Evolutionary conservation across 2,113 vertebrate genomes (phyloP), one percentile per base, ranked within the genome.

Genomic region (Apus apus): DNA sequence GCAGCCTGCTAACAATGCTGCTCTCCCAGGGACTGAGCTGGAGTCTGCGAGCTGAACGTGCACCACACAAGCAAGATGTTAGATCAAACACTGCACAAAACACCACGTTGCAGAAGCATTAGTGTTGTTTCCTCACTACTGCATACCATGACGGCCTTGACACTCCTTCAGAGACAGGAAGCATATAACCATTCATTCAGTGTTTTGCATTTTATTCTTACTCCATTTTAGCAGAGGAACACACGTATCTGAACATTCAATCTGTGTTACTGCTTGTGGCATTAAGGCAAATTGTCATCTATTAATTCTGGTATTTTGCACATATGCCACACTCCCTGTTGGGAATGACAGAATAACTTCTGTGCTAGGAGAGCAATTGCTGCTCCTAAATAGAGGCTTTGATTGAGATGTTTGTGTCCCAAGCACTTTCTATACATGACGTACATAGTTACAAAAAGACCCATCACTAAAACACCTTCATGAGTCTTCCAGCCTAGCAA

Each of bases 1-100:
- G 98, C 78, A 99, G 98, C 90, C 99, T 99, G 98, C 97, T 99
- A 96, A 99, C 99, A 89, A 99, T 96, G 71, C 95, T 99, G 98
- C 98, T 99, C 97, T 99, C 99, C 99, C 99, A 99, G 1, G 98
- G 98, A 38, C 98, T 99, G 97, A 99, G 97, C 53, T 99, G 99
- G 80, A 99, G 98, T 30, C 98, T 98, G 64, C 99, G 99, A 96
- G 98, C 99, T 99, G 97, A 93, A 98, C 15, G 8, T 97, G 90
- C 96, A 98, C 87, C 97, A 98, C 53, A 98, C 96, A 98, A 98
- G 94, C 84, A 90, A 97, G 90, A 97, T 64, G 93, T 98, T 98
- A 98, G 98, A 72, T 60, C 62, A 75, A 72, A 86, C 50, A 11
- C 81, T 81, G 82, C 60, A 85, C 75, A 94, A n/a, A 58, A 12